phyloP scores from a whole-genome alignment of 1,140 invertebrate species.

The Rhynchophorus ferrugineus region DNA sequence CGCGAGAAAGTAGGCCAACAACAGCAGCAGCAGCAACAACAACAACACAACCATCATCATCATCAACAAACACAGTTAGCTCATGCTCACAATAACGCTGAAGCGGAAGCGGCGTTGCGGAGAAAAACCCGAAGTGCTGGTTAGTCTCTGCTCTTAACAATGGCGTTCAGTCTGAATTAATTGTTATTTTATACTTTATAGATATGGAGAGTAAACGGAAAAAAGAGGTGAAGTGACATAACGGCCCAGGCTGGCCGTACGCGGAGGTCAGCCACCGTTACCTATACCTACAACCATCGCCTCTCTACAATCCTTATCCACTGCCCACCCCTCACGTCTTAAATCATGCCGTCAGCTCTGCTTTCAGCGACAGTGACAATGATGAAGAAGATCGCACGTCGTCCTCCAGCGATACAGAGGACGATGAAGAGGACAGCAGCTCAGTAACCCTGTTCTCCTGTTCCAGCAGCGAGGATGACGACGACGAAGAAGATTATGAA shows the following conservation, averaged over 20 bases:
- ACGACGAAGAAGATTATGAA: slow-evolving; percentile 15
- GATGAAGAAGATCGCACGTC: slow-evolving; percentile 2
- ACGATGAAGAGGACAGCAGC: slow-evolving; percentile 8
- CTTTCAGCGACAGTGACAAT: slow-evolving; percentile 2
- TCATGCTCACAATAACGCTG: slow-evolving; percentile 14
- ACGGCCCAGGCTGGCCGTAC: slow-evolving; percentile 30
- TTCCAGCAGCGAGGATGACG: slow-evolving; percentile 2
- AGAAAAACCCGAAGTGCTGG: slow-evolving; percentile 60
- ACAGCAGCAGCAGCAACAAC: slow-evolving; percentile 5
- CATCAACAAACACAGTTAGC: not conserved
- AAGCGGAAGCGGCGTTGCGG: slow-evolving; percentile 36
- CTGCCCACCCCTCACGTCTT: not conserved
- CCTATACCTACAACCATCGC: slow-evolving; percentile 19
- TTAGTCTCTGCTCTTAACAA: slow-evolving; percentile 30
- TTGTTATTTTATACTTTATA: slow-evolving; percentile 27
- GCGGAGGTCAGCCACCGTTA: slow-evolving; percentile 21
- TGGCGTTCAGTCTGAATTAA: not conserved
- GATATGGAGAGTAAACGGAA: slow-evolving; percentile 38
- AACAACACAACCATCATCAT: not conserved
- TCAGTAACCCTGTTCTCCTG: slow-evolving; percentile 6
- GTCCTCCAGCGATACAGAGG: slow-evolving; percentile 7
- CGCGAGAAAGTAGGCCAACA: slow-evolving; percentile 23
- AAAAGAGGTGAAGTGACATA: slow-evolving; percentile 41
- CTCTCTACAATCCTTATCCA: slow-evolving; percentile 18
- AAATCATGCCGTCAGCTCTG: not conserved